phyloP scores from a whole-genome alignment of 1,140 invertebrate genomes.

The Anthonomus grandis region DNA sequence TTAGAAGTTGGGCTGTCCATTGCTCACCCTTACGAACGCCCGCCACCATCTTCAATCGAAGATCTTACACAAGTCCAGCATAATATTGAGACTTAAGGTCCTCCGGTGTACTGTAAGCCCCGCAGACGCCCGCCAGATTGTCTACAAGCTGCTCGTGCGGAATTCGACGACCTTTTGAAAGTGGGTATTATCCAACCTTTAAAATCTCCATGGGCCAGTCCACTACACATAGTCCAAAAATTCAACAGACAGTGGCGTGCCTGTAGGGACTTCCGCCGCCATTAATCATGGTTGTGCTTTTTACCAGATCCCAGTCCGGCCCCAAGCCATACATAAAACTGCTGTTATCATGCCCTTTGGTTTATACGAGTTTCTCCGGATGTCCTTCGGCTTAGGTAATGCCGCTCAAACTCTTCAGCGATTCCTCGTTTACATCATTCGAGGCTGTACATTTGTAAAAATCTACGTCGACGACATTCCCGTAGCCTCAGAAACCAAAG shows the following conservation, averaged over 20 bases:
- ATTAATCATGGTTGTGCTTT: neutral
- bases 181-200: too few relatives aligned
- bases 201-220: conserved; percentile 46
- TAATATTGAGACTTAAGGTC: too few relatives aligned
- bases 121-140: too few relatives aligned
- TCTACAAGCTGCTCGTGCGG: too few relatives aligned
- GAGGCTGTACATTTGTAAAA: too few relatives aligned
- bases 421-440: too few relatives aligned
- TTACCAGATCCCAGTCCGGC: conserved; percentile 36
- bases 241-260: conserved; percentile 42
- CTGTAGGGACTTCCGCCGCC: conserved; percentile 49
- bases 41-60: too few relatives aligned
- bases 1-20: too few relatives aligned
- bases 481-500: neutral
- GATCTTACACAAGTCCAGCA: too few relatives aligned
- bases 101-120: too few relatives aligned
- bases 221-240: conserved; percentile 49
- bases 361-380: conserved; percentile 43
- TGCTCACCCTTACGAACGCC: too few relatives aligned
- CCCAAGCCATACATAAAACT: conserved; percentile 44
- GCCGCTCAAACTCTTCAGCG: conserved; percentile 11
- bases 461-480: conserved; percentile 9
- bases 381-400: conserved; percentile 10
- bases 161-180: too few relatives aligned
- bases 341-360: conserved; percentile 45